Percentiles rank a stretch among this genome's conserved stretches.
Evolutionary conservation across 2,797 vertebrate species (phyloP).

Genomic region (Argya squamiceps): DNA sequence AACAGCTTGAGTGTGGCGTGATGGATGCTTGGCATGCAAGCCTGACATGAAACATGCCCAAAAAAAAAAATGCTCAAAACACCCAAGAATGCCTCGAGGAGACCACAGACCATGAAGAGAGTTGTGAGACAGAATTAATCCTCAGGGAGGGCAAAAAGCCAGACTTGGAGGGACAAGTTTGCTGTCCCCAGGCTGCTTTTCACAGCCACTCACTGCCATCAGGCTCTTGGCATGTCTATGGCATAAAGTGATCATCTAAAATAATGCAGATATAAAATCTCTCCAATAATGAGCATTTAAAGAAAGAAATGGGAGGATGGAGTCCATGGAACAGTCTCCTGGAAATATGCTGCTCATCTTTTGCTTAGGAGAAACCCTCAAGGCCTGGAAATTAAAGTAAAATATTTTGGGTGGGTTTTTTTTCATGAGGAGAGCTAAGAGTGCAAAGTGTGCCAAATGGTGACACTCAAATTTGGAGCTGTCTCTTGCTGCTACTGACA

Average conservation of each 20-base stretch:
- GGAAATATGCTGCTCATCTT: neutral
- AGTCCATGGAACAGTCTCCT: neutral
- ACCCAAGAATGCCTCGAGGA: conserved; percentile 37
- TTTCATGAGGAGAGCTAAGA: neutral
- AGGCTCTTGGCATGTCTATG: neutral
- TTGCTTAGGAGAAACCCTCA: neutral
- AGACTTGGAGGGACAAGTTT: neutral
- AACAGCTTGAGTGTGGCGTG: neutral
- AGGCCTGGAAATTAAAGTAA: neutral
- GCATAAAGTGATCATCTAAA: neutral
- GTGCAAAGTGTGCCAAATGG: neutral
- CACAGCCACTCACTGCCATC: neutral
- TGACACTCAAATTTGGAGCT: neutral
- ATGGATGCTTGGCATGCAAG: conserved; percentile 24
- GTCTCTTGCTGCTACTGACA: neutral
- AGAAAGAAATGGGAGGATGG: neutral
- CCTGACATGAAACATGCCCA: neutral
- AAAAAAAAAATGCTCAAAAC: neutral
- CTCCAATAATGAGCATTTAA: neutral
- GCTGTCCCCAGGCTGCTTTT: neutral
- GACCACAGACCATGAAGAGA: neutral
- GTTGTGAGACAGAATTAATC: neutral
- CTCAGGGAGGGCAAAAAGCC: neutral
- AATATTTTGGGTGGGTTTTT: neutral
- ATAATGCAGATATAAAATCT: neutral